Evolutionary conservation across 2,113 vertebrate species (phyloP), one percentile per base, ranked within the genome.

Genomic region (Tragulus kanchil): DNA sequence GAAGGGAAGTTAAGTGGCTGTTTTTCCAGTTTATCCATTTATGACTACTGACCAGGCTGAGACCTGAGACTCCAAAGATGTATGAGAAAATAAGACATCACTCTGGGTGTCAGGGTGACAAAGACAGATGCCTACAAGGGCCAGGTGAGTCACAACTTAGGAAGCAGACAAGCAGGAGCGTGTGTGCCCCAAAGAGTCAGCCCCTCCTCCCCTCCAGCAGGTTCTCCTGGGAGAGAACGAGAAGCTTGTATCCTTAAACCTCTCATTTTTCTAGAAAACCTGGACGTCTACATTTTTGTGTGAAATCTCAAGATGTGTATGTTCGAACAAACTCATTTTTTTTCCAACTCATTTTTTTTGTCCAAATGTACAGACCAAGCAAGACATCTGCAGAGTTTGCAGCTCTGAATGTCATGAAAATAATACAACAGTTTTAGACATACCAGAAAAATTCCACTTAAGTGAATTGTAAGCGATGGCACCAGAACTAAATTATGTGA

Each of bases 51-150:
- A 11, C 42, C 42, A 73, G 36, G 69, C 36, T 23, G 13, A 73
- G 69, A 73, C 4, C 67, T 21, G 17, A 71, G 42, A 36, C 36
- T 73, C 69, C 69, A 45, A 73, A 45, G 36, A 73, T 52, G 7
- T 31, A 52, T 52, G 50, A 95, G 86, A 96, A 96, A 91, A 45
- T 28, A 89, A 89, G 89, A 65, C n/a, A 78, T 62, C 84, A 75
- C 36, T 25, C 42, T 45, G 58, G 56, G 54, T 11, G 23, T 65
- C 45, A 0, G 4, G 23, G 10, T 10, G 9, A 71, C 64, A 83
- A 67, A 73, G 59, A 73, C 87, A 42, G 79, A 75, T 50, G 50
- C 77, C 81, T 79, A 0, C 36, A 28, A 62, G 42, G 48, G 17
- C 62, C 59, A 62, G 75, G 52, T 71, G 86, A 94, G 54, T 90